Conservation (phyloP, 2,888 invertebrate species). For the Oscheius sp. region DNA sequence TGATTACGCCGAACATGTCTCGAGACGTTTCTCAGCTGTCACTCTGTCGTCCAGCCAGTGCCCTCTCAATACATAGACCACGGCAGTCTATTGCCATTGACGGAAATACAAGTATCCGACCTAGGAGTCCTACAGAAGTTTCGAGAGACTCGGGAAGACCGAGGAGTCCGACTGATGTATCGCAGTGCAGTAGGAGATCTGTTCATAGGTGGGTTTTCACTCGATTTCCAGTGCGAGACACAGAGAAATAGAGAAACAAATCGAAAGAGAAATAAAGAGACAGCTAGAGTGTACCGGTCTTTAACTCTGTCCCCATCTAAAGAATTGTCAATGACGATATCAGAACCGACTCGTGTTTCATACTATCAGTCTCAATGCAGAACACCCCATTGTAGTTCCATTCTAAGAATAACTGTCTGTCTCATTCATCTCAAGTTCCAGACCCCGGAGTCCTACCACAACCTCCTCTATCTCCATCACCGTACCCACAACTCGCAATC, state of each 20-base stretch:
- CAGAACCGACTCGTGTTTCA: too few relatives aligned
- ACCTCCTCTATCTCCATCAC: constrained; percentile 40
- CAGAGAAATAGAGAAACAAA: too few relatives aligned
- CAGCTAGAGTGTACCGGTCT: too few relatives aligned
- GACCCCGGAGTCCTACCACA: constrained; percentile 53
- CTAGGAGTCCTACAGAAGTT: constrained; percentile 51
- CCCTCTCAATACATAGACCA: constrained; percentile 49
- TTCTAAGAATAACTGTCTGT: too few relatives aligned
- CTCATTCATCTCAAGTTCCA: background rate
- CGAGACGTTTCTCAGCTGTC: constrained; percentile 62
- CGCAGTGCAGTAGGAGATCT: constrained; percentile 43
- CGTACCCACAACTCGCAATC: constrained; percentile 15
- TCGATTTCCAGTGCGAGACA: too few relatives aligned
- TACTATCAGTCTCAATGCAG: too few relatives aligned
- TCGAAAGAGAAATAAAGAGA: too few relatives aligned
- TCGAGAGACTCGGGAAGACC: constrained; percentile 58
- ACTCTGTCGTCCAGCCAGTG: constrained; percentile 48
- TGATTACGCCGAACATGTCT: constrained; percentile 66
- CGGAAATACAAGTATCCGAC: constrained; percentile 38
- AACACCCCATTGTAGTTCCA: too few relatives aligned
- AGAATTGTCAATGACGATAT: too few relatives aligned
- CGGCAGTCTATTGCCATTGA: constrained; percentile 51
- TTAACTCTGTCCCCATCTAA: too few relatives aligned
- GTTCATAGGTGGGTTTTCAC: constrained; percentile 4
- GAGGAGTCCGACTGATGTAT: constrained; percentile 58